Evolutionary conservation across 2,797 vertebrate genomes (phyloP).

Genomic region (Siniperca undulata): DNA sequence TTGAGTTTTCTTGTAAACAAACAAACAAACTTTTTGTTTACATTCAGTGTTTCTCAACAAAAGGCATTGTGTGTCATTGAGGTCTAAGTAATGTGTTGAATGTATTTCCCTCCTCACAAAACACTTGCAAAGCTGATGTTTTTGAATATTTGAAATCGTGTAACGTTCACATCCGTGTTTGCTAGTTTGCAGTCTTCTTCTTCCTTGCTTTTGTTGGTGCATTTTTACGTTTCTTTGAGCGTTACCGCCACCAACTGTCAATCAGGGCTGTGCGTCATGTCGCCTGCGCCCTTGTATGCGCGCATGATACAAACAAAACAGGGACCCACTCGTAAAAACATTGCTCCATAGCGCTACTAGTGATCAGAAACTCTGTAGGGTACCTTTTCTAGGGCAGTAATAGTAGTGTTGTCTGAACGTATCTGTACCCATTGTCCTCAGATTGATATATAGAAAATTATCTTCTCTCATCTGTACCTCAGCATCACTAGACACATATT

Average conservation of each 20-base stretch:
- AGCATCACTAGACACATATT: not conserved
- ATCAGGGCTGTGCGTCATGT: too few species aligned
- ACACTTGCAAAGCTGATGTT: not conserved
- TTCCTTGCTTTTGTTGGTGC: not conserved
- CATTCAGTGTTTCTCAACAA: not conserved
- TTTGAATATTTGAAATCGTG: not conserved
- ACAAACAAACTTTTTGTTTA: slow-evolving; percentile 1
- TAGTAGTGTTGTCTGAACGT: not conserved
- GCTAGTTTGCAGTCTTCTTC: not conserved
- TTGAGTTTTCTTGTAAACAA: not conserved
- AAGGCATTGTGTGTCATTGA: not conserved
- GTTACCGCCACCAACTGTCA: not conserved
- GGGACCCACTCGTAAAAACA: not conserved
- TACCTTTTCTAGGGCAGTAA: not conserved
- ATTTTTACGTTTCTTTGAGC: not conserved
- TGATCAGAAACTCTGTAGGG: not conserved
- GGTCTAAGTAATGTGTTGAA: not conserved
- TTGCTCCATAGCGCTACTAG: not conserved
- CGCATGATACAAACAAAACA: not conserved
- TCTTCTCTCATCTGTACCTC: not conserved
- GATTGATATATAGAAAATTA: not conserved
- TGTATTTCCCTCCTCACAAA: not conserved
- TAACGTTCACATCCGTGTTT: not conserved
- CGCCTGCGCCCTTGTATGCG: too few species aligned
- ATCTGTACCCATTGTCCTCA: not conserved